Evolutionary conservation across 2,797 vertebrate species (phyloP), one percentile per base, ranked within the genome.

Genomic region (Enteromius trimaculatus): DNA sequence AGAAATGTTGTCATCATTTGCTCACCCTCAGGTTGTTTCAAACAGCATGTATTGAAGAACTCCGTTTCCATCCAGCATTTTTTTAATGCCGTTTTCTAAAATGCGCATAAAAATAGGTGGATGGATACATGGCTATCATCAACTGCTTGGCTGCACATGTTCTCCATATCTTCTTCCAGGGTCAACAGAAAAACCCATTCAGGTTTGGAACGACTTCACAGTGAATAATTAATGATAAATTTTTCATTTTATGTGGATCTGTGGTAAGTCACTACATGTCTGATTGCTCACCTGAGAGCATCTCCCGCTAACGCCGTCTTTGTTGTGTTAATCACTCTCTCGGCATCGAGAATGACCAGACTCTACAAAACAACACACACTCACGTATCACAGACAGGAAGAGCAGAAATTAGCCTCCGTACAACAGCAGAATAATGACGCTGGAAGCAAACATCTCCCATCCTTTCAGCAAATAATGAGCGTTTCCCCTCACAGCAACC

Each of bases 321-420:
- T 88, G 84, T 87, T 84, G 82, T 87, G 86, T 77, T 86, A 87
- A 87, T 86, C 60, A 78, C 79, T 70, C 42, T 84, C 71, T 84
- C 19, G 14, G 62, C 60, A 78, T 74, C 65, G 42, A 81, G 34
- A 58, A 78, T 42, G 34, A 23, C 13, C 65, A 70, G 64, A 62
- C 62, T 55, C 76, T 65, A 39, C 64, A 39, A 13, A 9, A n/a
- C 39, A 53, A 62, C 37, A 49, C 60, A 31, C 51, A 29, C 17
- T 47, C 3, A 21, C 55, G 65, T 75, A 69, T 80, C 70, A 76
- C 72, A 76, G 49, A 31, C 62, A 70, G 26, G 19, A 39, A 79
- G 70, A 79, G 51, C 62, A 80, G 53, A 86, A 44, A 70, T 83
- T 65, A 76, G 70, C 64, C 42, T 29, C 49, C 26, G 44, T 60